These are phyloP conservation scores for Labeo calbasu DNA, from an alignment of 2,797 vertebrate genomes.

Conservation along the genomic window DNA sequence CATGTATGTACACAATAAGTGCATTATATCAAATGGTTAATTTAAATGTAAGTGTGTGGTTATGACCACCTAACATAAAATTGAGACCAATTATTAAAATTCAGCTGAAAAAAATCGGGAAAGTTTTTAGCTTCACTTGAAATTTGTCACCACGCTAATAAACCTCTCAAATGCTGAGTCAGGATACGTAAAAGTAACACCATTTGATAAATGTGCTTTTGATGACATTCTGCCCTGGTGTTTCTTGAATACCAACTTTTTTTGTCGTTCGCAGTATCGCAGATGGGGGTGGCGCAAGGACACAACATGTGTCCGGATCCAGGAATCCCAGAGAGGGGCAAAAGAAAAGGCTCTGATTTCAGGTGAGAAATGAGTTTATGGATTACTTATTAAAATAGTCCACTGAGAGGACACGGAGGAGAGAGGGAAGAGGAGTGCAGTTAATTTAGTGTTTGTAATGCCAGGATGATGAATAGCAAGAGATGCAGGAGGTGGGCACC, in stretches of 20 bases:
- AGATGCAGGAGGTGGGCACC: slow-evolving; percentile 46
- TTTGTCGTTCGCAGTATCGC: slow-evolving; percentile 83
- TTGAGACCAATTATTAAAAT: no score
- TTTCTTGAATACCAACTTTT: slow-evolving; percentile 40
- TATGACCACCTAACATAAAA: no score
- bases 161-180: not conserved
- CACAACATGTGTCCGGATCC: slow-evolving; percentile 99
- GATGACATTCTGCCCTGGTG: not conserved
- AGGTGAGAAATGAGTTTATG: slow-evolving; percentile 81
- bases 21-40: no score
- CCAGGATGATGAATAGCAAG: slow-evolving; percentile 47
- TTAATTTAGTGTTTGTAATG: slow-evolving; percentile 53
- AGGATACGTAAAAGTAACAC: not conserved
- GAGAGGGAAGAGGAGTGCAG: slow-evolving; percentile 44
- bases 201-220: not conserved
- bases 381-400: slow-evolving; percentile 46
- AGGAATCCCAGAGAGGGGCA: slow-evolving; percentile 95
- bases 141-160: not conserved
- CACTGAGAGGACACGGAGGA: slow-evolving; percentile 38
- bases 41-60: no score
- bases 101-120: no score
- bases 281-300: slow-evolving; percentile 98
- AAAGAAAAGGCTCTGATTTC: slow-evolving; percentile 98
- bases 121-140: not conserved
- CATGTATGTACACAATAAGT: no score